Evolutionary conservation across 1,140 invertebrate genomes (phyloP).

Genomic region (Drosophila bipectinata): DNA sequence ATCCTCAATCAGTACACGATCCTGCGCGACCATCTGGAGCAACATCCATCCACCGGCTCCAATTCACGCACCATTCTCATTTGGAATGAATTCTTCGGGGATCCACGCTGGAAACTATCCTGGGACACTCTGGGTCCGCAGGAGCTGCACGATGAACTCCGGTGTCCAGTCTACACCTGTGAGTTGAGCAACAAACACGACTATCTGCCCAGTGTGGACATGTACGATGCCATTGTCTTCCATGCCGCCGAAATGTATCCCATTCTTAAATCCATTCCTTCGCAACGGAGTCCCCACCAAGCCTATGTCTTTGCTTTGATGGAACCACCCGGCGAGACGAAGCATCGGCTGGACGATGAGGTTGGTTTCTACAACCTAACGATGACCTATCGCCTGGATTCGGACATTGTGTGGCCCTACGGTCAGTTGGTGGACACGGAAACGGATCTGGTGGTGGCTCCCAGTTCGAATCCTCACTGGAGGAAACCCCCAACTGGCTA

Average conservation of each 20-base stretch:
- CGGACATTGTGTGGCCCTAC: constrained; percentile 87
- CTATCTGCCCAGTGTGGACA: constrained; percentile 58
- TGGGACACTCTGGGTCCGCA: constrained; percentile 56
- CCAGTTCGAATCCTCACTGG: constrained; percentile 49
- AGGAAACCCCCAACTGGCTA: constrained; percentile 23
- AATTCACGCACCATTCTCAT: constrained; percentile 59
- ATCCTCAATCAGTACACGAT: constrained; percentile 68
- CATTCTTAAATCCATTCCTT: constrained; percentile 29
- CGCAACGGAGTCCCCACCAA: constrained; percentile 31
- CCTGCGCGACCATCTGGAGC: constrained; percentile 43
- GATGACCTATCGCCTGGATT: constrained; percentile 87
- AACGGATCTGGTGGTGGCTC: constrained; percentile 60
- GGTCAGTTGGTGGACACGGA: constrained; percentile 81
- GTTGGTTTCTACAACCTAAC: constrained; percentile 86
- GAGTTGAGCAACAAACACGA: constrained; percentile 65
- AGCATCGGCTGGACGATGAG: constrained; percentile 60
- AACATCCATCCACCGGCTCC: neutral
- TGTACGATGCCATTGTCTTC: constrained; percentile 84
- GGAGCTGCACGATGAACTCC: constrained; percentile 57
- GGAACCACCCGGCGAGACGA: constrained; percentile 80
- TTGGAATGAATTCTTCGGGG: constrained; percentile 72
- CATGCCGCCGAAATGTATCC: constrained; percentile 74
- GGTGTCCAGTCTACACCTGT: constrained; percentile 67
- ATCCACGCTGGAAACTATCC: constrained; percentile 66
- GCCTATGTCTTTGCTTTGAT: constrained; percentile 71